phyloP scores from a whole-genome alignment of 2,797 vertebrate species.

The Tragopan temminckii region DNA sequence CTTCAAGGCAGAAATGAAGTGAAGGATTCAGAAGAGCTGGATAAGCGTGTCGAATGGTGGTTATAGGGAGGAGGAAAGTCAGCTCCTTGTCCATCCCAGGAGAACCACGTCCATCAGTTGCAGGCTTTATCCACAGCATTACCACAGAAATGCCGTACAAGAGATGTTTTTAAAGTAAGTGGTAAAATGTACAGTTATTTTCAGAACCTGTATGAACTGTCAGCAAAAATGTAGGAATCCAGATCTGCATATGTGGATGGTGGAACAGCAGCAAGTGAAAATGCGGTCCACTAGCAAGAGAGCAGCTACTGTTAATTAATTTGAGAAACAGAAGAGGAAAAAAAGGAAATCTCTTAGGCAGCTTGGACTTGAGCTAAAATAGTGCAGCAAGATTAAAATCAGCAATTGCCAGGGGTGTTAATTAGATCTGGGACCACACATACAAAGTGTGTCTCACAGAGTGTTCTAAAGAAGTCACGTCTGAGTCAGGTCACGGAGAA shows the following conservation, averaged over 20 bases:
- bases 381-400: constrained; percentile 45
- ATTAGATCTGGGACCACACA: constrained; percentile 43
- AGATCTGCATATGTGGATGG: not conserved
- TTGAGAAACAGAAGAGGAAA: constrained; percentile 1
- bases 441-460: not conserved
- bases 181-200: not conserved
- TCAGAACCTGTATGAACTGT: not conserved
- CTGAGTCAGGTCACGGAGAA: constrained; percentile 7
- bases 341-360: not conserved
- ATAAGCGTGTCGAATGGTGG: not conserved
- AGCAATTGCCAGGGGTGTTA: constrained; percentile 40
- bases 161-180: not conserved
- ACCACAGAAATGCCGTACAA: no score
- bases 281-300: not conserved
- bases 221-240: not conserved
- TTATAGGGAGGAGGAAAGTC: not conserved
- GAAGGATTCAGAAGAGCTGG: not conserved
- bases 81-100: not conserved
- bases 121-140: not conserved
- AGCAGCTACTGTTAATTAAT: constrained; percentile 33
- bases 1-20: not conserved
- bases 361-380: constrained; percentile 29
- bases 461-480: not conserved
- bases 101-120: not conserved
- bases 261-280: not conserved